phyloP scores from a whole-genome alignment of 1,140 invertebrate species.

The Grapholita molesta region DNA sequence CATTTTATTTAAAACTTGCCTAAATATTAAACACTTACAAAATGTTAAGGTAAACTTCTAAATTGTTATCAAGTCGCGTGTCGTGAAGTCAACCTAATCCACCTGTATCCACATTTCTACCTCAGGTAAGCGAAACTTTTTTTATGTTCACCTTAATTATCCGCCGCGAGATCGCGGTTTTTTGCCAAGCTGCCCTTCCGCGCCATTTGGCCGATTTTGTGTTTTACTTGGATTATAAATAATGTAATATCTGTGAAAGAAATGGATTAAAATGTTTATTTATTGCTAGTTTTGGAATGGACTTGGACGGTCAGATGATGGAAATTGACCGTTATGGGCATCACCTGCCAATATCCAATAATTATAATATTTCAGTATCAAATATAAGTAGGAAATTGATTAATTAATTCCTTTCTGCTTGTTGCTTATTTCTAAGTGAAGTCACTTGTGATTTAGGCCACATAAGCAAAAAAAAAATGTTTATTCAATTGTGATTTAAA shows the following conservation, averaged over 20 bases:
- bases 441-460: no score
- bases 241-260: slow-evolving; percentile 14
- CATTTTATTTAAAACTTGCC: not conserved
- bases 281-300: not conserved
- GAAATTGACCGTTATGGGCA: not conserved
- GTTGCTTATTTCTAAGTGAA: no score
- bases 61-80: not conserved
- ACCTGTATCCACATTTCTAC: slow-evolving; percentile 6
- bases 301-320: not conserved
- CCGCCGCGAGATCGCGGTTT: slow-evolving; percentile 19
- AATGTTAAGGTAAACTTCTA: not conserved
- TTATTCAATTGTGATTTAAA: no score
- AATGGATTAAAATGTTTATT: slow-evolving; percentile 3
- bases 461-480: no score
- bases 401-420: no score
- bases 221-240: slow-evolving; percentile 7
- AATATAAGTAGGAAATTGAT: no score
- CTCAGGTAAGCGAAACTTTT: slow-evolving; percentile 23
- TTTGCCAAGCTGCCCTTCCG: slow-evolving; percentile 16
- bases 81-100: not conserved
- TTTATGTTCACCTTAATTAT: slow-evolving; percentile 18
- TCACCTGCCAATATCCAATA: not conserved
- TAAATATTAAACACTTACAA: not conserved
- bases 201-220: slow-evolving; percentile 18
- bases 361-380: no score